phyloP scores from a whole-genome alignment of 2,797 vertebrate species.

The Enteromius trimaculatus region DNA sequence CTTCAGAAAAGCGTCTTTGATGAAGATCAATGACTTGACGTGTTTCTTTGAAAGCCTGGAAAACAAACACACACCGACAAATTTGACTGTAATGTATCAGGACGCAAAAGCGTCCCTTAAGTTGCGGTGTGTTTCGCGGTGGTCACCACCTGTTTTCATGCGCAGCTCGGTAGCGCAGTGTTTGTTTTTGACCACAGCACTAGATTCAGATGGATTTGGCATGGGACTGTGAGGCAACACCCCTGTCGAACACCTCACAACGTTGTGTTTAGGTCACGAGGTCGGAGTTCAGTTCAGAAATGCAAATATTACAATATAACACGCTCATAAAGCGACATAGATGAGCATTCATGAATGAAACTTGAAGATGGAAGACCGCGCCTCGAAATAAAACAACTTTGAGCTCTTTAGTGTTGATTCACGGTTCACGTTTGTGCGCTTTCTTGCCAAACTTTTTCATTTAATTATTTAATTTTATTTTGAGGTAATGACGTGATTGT shows the following conservation, averaged over 20 bases:
- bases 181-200: constrained; percentile 20
- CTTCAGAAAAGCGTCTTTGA: constrained; percentile 52
- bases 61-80: neutral
- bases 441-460: neutral
- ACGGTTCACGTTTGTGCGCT: neutral
- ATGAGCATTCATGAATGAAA: neutral
- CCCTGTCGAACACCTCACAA: constrained; percentile 13
- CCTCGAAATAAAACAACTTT: constrained; percentile 20
- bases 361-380: neutral
- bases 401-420: neutral
- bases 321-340: neutral
- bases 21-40: constrained; percentile 43
- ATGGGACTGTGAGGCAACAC: constrained; percentile 26
- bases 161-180: neutral
- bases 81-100: no score
- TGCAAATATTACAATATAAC: neutral
- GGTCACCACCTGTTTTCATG: constrained; percentile 56
- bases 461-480: neutral
- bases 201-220: constrained; percentile 7
- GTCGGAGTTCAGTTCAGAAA: neutral
- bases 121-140: constrained; percentile 29
- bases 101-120: constrained; percentile 1
- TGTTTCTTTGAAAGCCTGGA: constrained; percentile 16
- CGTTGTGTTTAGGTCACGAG: neutral
- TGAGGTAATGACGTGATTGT: neutral